Evolutionary conservation across 2,888 invertebrate species (phyloP).

Genomic region (Callosobruchus maculatus): DNA sequence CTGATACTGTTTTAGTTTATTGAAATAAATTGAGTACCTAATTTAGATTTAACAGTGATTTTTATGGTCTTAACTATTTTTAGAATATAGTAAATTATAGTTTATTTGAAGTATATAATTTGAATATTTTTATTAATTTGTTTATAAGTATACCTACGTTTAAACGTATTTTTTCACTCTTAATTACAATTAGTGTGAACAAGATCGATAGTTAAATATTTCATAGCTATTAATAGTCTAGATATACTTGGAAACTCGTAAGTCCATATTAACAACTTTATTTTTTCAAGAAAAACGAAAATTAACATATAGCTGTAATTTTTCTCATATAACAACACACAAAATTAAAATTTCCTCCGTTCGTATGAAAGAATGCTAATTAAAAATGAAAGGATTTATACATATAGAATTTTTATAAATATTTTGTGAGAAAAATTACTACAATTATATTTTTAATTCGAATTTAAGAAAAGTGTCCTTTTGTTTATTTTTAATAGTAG

Average conservation of each 20-base stretch:
- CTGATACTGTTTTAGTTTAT: neutral
- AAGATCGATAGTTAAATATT: constrained; percentile 5
- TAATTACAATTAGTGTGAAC: neutral
- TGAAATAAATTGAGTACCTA: constrained; percentile 27
- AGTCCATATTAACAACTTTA: constrained; percentile 3
- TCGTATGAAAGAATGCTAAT: neutral
- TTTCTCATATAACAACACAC: constrained; percentile 15
- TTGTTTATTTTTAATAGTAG: constrained; percentile 32
- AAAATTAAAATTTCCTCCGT: constrained; percentile 7
- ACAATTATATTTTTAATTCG: constrained; percentile 17
- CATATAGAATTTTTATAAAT: neutral
- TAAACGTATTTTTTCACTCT: neutral
- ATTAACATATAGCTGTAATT: constrained; percentile 6
- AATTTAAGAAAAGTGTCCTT: constrained; percentile 35
- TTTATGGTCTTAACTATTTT: constrained; percentile 19
- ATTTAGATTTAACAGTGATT: constrained; percentile 28
- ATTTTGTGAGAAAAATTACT: constrained; percentile 20
- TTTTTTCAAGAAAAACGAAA: constrained; percentile 8
- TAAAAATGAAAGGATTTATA: neutral
- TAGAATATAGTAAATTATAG: constrained; percentile 20
- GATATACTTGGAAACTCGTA: neutral
- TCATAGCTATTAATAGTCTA: neutral
- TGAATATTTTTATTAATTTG: neutral
- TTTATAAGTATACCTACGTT: neutral
- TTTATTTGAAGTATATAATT: constrained; percentile 12